A percentile compares a stretch with the other conserved stretches of the same genome.
Conservation (phyloP, 2,113 vertebrate species). For the Scophthalmus maximus region DNA sequence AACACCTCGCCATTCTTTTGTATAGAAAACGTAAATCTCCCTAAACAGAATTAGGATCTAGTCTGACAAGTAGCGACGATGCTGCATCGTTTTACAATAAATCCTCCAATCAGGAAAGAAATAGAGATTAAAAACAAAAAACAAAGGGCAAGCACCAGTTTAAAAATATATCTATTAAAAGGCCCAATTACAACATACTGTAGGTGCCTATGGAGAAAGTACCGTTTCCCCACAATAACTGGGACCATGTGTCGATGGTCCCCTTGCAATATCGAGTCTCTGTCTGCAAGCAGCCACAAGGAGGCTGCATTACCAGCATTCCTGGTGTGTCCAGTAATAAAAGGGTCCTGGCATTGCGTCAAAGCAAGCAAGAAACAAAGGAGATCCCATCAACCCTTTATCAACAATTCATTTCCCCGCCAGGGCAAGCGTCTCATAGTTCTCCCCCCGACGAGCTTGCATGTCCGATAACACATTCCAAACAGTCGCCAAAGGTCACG, state of each 20-base stretch:
- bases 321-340: conserved; percentile 51
- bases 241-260: conserved; percentile 52
- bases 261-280: conserved; percentile 55
- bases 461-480: conserved; percentile 63
- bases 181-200: conserved; percentile 23
- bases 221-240: conserved; percentile 24
- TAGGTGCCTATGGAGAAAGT: conserved; percentile 33
- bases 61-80: conserved; percentile 5
- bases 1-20: neutral
- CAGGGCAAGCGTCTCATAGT: conserved; percentile 31
- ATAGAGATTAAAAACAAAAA: conserved; percentile 7
- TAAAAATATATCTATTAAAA: conserved; percentile 12
- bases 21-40: conserved; percentile 19
- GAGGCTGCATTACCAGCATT: conserved; percentile 34
- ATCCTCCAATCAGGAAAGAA: conserved; percentile 16
- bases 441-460: conserved; percentile 37
- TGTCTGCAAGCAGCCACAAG: conserved; percentile 44
- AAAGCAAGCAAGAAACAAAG: conserved; percentile 54
- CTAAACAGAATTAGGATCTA: conserved; percentile 12
- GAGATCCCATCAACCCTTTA: conserved; percentile 55
- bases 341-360: conserved; percentile 50
- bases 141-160: conserved; percentile 30
- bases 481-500: conserved; percentile 57
- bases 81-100: conserved; percentile 33
- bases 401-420: conserved; percentile 37